phyloP scores from a whole-genome alignment of 2,797 vertebrate species.

The Amblyraja radiata region DNA sequence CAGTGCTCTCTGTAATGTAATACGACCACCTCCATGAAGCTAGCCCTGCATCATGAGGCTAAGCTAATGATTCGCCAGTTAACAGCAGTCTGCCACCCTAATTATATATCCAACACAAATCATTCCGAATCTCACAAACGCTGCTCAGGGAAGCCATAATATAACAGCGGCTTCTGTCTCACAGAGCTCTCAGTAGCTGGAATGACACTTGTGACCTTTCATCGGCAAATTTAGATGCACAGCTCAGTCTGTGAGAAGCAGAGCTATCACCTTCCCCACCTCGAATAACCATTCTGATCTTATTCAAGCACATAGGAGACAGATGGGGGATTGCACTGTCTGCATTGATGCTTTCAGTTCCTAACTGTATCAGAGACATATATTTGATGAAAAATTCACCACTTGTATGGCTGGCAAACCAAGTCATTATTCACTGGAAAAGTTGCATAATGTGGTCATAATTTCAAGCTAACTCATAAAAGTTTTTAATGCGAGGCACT shows the following conservation, averaged over 20 bases:
- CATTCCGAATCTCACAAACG: background rate
- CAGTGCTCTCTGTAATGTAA: background rate
- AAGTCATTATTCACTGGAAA: background rate
- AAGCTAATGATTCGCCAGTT: background rate
- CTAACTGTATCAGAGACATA: background rate
- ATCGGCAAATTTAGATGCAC: background rate
- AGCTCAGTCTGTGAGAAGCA: background rate
- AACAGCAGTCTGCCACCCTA: background rate
- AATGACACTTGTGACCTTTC: background rate
- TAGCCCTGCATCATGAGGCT: background rate
- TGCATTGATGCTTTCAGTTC: background rate
- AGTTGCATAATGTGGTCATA: background rate
- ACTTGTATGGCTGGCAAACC: background rate
- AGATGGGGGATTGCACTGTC: background rate
- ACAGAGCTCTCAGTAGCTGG: background rate
- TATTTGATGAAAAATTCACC: background rate
- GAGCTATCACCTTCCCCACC: background rate
- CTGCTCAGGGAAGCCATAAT: background rate
- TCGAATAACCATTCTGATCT: background rate
- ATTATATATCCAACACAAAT: background rate
- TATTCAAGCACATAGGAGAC: background rate
- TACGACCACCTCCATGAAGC: background rate
- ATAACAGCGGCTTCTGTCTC: background rate
- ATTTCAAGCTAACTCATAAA: background rate
- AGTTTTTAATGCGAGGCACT: background rate